These are phyloP conservation scores for Scaptomyza polygonia DNA, from an alignment of 2,888 invertebrate species.

Conservation along the genomic window DNA sequence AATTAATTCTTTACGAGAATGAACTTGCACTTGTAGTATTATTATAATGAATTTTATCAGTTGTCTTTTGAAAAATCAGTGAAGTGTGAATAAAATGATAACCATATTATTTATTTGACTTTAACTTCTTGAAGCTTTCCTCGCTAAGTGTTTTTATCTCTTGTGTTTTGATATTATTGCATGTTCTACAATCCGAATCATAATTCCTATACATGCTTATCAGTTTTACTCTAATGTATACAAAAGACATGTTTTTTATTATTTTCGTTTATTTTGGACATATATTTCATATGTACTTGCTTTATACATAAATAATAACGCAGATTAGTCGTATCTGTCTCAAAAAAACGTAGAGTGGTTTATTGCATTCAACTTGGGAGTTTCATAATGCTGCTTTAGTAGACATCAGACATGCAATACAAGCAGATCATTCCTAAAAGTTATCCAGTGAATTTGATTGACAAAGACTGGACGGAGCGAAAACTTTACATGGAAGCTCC, in stretches of 20 bases:
- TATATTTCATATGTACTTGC: too few relatives aligned
- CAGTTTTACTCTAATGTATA: not conserved
- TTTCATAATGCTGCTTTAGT: slow-evolving; percentile 7
- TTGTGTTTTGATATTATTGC: too few relatives aligned
- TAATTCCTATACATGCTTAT: not conserved
- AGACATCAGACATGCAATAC: slow-evolving; percentile 40
- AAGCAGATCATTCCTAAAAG: slow-evolving; percentile 47
- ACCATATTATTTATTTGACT: too few relatives aligned
- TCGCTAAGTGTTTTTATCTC: too few relatives aligned
- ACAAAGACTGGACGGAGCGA: slow-evolving; percentile 60
- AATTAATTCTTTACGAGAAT: slow-evolving; percentile 7
- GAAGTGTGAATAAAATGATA: not conserved
- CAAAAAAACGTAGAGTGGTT: too few relatives aligned
- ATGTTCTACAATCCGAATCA: not conserved
- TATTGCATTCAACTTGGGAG: not conserved
- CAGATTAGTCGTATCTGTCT: not conserved
- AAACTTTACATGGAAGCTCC: slow-evolving; percentile 17
- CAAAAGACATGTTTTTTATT: too few relatives aligned
- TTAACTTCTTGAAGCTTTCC: too few relatives aligned
- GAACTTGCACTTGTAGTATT: too few relatives aligned
- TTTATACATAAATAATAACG: too few relatives aligned
- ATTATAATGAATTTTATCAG: not conserved
- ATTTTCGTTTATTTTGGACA: not conserved
- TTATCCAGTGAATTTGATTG: slow-evolving; percentile 45
- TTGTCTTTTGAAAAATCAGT: not conserved